Percentiles rank a stretch among this genome's conserved stretches.
phyloP scores from a whole-genome alignment of 2,797 vertebrate genomes.

The Liasis olivaceus region DNA sequence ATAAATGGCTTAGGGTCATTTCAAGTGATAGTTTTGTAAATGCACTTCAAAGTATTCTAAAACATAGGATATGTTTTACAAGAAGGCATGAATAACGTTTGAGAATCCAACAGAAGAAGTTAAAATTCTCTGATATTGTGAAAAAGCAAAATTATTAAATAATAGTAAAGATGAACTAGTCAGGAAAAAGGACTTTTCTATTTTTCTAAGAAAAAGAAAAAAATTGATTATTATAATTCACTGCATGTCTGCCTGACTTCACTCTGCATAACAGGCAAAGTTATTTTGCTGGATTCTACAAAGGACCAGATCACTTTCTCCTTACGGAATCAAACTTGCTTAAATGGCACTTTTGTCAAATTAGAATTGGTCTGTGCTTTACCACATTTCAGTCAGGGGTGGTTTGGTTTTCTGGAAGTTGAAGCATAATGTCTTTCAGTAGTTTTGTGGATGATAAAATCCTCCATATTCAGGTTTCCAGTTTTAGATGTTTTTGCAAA shows the following conservation, averaged over 20 bases:
- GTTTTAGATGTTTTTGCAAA: neutral
- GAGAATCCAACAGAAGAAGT: neutral
- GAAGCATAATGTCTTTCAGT: neutral
- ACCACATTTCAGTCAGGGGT: neutral
- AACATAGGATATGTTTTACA: slow-evolving; percentile 4
- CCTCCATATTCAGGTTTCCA: neutral
- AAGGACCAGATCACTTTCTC: neutral
- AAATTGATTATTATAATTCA: slow-evolving; percentile 4
- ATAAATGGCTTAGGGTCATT: neutral
- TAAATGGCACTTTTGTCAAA: neutral
- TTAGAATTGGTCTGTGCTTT: neutral
- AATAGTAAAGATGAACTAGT: neutral
- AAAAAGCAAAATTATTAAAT: neutral
- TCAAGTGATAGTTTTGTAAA: slow-evolving; percentile 15
- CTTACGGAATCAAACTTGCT: neutral
- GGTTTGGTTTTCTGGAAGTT: neutral
- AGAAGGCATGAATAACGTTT: slow-evolving; percentile 1
- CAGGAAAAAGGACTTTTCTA: neutral
- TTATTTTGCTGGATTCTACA: neutral
- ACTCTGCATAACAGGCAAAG: neutral
- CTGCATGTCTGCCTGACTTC: slow-evolving; percentile 8
- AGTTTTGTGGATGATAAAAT: neutral
- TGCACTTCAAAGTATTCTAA: slow-evolving; percentile 15
- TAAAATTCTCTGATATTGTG: neutral
- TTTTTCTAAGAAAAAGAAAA: neutral